Conservation (phyloP, 1,140 invertebrate species). For the Leptestheria dahalacensis region DNA sequence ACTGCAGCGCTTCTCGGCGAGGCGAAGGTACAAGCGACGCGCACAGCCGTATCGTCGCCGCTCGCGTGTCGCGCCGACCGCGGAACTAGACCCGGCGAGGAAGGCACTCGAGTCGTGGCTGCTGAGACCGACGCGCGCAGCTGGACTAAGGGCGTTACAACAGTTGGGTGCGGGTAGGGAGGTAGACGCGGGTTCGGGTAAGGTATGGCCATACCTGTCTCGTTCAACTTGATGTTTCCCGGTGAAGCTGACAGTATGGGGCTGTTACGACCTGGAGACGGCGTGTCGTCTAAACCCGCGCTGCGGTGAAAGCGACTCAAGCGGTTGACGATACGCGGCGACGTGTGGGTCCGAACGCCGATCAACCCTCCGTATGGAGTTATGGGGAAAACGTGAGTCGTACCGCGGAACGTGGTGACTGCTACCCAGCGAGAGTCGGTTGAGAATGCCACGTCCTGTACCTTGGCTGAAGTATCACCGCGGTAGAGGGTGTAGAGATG, state of each 20-base stretch:
- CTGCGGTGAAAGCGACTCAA: slow-evolving; percentile 89
- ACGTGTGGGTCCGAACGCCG: slow-evolving; percentile 80
- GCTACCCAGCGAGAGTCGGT: slow-evolving; percentile 89
- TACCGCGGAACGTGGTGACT: slow-evolving; percentile 84
- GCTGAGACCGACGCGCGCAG: slow-evolving; percentile 50
- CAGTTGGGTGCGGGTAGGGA: slow-evolving; percentile 69
- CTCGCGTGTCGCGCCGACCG: slow-evolving; percentile 18
- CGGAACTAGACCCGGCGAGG: slow-evolving; percentile 21
- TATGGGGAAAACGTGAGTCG: slow-evolving; percentile 92
- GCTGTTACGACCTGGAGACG: slow-evolving; percentile 51
- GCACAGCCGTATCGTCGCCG: slow-evolving; percentile 17
- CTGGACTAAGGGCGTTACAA: slow-evolving; percentile 64
- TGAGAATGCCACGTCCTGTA: slow-evolving; percentile 72
- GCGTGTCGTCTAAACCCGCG: slow-evolving; percentile 60
- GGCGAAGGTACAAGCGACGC: slow-evolving; percentile 15
- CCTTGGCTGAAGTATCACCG: slow-evolving; percentile 43
- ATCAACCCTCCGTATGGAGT: slow-evolving; percentile 90
- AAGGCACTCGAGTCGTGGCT: slow-evolving; percentile 16
- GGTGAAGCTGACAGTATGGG: slow-evolving; percentile 47
- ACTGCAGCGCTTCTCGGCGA: slow-evolving; percentile 16
- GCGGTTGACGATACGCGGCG: slow-evolving; percentile 82
- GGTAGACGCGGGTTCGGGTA: slow-evolving; percentile 76
- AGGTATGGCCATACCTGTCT: slow-evolving; percentile 42
- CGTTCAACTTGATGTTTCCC: slow-evolving; percentile 24
- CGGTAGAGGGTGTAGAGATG: slow-evolving; percentile 90